Base-by-base conservation (phyloP, 1,140 invertebrate genomes). In the Drosophila nannoptera region DNA sequence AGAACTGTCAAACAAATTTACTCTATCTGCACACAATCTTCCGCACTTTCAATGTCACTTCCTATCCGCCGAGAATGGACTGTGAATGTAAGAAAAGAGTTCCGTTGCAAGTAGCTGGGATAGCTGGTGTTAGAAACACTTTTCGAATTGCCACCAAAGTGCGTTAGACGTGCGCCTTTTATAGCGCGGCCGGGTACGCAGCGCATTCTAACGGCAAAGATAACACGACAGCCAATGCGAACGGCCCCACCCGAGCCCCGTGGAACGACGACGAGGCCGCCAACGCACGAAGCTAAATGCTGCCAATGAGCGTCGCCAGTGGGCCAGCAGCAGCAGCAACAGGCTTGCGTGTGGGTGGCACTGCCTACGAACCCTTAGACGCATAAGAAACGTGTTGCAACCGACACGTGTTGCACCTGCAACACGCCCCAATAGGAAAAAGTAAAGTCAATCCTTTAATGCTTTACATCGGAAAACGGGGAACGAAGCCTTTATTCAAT, bases 131-230 rank as follows among this genome's bases (percentile, higher is more conserved):
- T 77, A 60, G 43, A 65, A 73, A 72, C 67, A 60, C 71, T 84
- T 76, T 78, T 76, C 52, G 73, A 67, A 86, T 84, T 81, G 81
- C 52, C 73, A 86, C 53, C 77, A 77, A 86, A 77, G 52, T 81
- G 77, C 43, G 81, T 55, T 71, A 50, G 73, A 48, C 73, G 59
- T 56, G 46, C 69, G 74, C 77, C 81, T 84, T 84, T 84, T 84
- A 84, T 84, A 84, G 81, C 76, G 48, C 50, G 65, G 60, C 54
- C 46, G 22, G 22, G 55, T 58, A 46, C 46, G 65, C 69, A 55
- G 50, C 38, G 40, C 40, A 56, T 54, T 65, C 42, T 40, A 22
- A 55, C 52, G 50, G 43, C 16, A 59, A 48, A 73, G 80, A 80
- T 81, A 83, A 86, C 84, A 84, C 66, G 73, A 54, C 53, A 61